Conservation (phyloP, 1,140 invertebrate genomes). For the Pectinophora gossypiella region DNA sequence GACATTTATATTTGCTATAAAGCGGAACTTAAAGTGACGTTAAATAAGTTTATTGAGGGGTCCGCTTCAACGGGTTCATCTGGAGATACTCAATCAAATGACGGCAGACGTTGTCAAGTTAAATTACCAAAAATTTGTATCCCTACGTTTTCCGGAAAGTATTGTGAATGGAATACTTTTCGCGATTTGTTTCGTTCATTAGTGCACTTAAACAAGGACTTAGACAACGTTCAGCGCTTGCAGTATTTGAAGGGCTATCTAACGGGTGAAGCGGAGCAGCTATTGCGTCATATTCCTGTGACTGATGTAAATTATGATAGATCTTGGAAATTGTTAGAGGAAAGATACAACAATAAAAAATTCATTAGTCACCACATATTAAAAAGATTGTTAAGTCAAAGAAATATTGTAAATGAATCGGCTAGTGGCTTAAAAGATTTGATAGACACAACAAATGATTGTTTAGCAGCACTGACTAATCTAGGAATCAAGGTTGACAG, state of each 20-base stretch:
- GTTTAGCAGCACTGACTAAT: constrained; percentile 16
- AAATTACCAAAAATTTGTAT: too few relatives aligned
- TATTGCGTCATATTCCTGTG: too few relatives aligned
- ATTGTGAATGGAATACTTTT: neutral
- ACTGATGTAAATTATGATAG: neutral
- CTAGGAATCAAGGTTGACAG: constrained; percentile 11
- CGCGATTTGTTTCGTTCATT: neutral
- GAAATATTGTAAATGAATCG: neutral
- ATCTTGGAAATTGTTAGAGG: neutral
- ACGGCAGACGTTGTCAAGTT: too few relatives aligned
- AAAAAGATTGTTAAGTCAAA: constrained; percentile 10
- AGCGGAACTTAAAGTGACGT: neutral
- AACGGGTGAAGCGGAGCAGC: too few relatives aligned
- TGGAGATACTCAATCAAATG: neutral
- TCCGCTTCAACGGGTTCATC: neutral
- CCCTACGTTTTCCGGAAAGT: neutral
- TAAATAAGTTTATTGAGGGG: neutral
- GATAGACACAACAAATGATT: constrained; percentile 17
- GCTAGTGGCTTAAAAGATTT: constrained; percentile 8
- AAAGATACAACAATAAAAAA: neutral
- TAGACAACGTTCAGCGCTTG: neutral
- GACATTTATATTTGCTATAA: neutral
- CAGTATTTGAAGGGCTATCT: too few relatives aligned
- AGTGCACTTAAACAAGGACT: neutral
- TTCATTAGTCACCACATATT: neutral